Percentiles rank a stretch among this genome's conserved stretches.
These are phyloP conservation scores for Larimichthys crocea DNA, from an alignment of 2,113 vertebrate species.

Conservation along the genomic window DNA sequence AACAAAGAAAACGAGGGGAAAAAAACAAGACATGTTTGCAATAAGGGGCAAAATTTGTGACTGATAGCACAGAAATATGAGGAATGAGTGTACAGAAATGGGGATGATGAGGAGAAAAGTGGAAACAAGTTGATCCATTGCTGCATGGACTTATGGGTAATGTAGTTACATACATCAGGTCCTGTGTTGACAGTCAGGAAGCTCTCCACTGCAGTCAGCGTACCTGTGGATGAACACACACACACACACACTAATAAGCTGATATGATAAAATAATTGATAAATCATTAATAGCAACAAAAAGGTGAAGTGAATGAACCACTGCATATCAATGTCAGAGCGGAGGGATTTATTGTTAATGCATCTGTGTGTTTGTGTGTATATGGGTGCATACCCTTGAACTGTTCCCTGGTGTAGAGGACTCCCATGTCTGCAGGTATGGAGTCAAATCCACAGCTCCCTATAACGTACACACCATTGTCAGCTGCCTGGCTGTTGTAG, in stretches of 20 bases:
- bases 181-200: conserved; percentile 88
- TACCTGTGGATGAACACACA: conserved; percentile 81
- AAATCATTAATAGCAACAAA: conserved; percentile 2
- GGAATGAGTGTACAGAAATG: not conserved
- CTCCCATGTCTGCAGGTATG: conserved; percentile 95
- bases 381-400: conserved; percentile 86
- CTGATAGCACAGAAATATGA: not conserved
- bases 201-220: conserved; percentile 93
- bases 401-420: conserved; percentile 92
- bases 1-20: not conserved
- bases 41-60: not conserved
- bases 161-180: conserved; percentile 86
- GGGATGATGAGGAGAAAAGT: not conserved
- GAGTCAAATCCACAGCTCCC: conserved; percentile 98
- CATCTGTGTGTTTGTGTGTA: not conserved
- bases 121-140: not conserved
- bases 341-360: not conserved
- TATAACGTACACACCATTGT: conserved; percentile 91
- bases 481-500: conserved; percentile 89
- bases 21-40: not conserved
- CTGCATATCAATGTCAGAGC: not conserved
- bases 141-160: conserved; percentile 10
- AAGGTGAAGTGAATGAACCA: too few relatives aligned
- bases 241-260: conserved; percentile 6
- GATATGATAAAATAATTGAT: not conserved